Base-by-base conservation (phyloP, 2,113 vertebrate species). In the Odocoileus hemionus region DNA sequence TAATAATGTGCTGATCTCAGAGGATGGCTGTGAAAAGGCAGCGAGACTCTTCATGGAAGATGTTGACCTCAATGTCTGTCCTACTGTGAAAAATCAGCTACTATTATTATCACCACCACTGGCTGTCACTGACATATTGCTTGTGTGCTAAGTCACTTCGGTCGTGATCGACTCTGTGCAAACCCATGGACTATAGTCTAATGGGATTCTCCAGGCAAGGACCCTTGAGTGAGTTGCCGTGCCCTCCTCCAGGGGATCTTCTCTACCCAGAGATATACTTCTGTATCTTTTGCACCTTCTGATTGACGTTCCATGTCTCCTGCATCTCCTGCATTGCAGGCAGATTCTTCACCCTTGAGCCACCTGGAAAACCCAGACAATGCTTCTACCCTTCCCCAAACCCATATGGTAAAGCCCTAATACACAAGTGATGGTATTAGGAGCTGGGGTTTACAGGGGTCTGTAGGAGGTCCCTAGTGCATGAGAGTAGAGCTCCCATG, bases 21-120 rank as follows among this genome's bases (percentile, higher is more conserved):
- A n/a, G 33, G 21, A 13, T 11, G 55, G 6, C 5, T 19, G 36
- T 23, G 17, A 78, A 36, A 19, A 11, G 2, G 11, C 36, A 58
- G 0, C 1, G 8, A 82, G 6, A 47, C 19, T 0, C 14, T 7
- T 26, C 13, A 3, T 6, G 21, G 5, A 9, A 28, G 25, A 1
- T 1, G 1, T 1, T 4, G 12, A 4, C 78, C 36, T 1, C 0
- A 7, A 5, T 9, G 6, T 5, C 17, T 9, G 14, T 10, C 6
- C 0, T 1, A 7, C 2, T 15, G 16, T 19, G 3, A 67, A 80
- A 67, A 55, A 4, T 43, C 26, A 85, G 12, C 13, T 8, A 5
- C 7, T 16, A 6, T n/a, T 6, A 5, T 55, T 47, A 30, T 13
- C 26, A 2, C 39, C 3, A 78, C 25, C 25, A 28, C 26, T 78